Evolutionary conservation across 2,113 vertebrate genomes (phyloP), one percentile per base, ranked within the genome.

Genomic region (Paedocypris sp.): DNA sequence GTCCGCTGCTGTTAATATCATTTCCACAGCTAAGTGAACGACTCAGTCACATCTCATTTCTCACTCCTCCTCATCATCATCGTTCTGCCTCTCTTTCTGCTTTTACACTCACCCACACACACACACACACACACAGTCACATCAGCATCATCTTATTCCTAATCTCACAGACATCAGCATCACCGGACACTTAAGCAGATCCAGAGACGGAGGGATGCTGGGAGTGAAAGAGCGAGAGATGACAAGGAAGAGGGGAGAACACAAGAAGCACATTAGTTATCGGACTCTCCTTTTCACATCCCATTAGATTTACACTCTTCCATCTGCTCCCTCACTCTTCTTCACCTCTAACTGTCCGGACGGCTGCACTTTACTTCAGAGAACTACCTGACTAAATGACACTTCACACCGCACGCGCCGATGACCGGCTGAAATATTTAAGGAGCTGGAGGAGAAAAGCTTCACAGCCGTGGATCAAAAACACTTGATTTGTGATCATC

Each of bases 351-450:
- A 87, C 83, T 80, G 76, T 69, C 83, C 84, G 77, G 83, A 75
- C 73, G 84, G 87, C 86, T 89, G 87, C 88, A 88, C 85, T 93
- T 83, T 69, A 73, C 72, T 67, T 80, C 77, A 85, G 83, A 79
- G 80, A 84, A 79, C 82, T 85, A 51, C 82, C 87, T 86, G 89
- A 88, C 85, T 85, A 89, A 88, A 90, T 90, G 90, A 89, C 89
- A 86, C 84, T 86, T 88, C 85, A 56, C 84, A 67, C 72, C 19
- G 84, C 77, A 80, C 85, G 80, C 83, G 85, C 75, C 91, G 88
- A 92, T 87, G 91, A 89, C 82, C 76, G 61, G 83, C 92, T 96
- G 80, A 97, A 97, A 95, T 93, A 97, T 97, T 96, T 90, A 86
- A 74, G 80, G 88, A 86, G 86, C 86, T 86, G 87, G 84, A 84